Conservation (phyloP, 2,797 vertebrate genomes). For the Enteromius unitaeniatus region DNA sequence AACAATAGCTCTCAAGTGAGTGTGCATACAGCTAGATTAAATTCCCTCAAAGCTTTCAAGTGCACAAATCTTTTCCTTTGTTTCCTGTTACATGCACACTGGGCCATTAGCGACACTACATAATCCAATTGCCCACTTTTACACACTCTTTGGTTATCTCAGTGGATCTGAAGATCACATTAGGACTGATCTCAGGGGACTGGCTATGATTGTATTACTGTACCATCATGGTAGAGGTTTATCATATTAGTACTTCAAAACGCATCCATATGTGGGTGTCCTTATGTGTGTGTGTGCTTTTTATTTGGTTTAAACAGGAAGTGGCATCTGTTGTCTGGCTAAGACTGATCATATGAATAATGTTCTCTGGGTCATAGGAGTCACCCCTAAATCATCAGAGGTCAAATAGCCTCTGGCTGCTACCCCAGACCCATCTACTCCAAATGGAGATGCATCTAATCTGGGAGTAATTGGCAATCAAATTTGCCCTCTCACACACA, state of each 20-base stretch:
- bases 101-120: slow-evolving; percentile 70
- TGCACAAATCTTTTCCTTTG: slow-evolving; percentile 45
- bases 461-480: slow-evolving; percentile 69
- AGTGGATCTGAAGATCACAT: slow-evolving; percentile 65
- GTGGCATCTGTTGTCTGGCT: slow-evolving; percentile 78
- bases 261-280: slow-evolving; percentile 68
- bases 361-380: slow-evolving; percentile 65
- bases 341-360: slow-evolving; percentile 77
- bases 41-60: slow-evolving; percentile 49
- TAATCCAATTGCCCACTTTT: slow-evolving; percentile 75
- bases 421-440: slow-evolving; percentile 73
- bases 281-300: slow-evolving; percentile 14
- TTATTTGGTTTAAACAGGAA: slow-evolving; percentile 65
- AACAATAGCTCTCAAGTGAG: slow-evolving; percentile 39
- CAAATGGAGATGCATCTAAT: slow-evolving; percentile 63
- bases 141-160: slow-evolving; percentile 73
- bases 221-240: slow-evolving; percentile 54
- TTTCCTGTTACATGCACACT: slow-evolving; percentile 68
- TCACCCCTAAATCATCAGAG: slow-evolving; percentile 69
- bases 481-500: slow-evolving; percentile 54
- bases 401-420: slow-evolving; percentile 65
- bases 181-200: slow-evolving; percentile 70
- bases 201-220: slow-evolving; percentile 74
- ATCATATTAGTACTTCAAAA: slow-evolving; percentile 65
- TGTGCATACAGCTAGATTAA: slow-evolving; percentile 48